Percentiles rank a stretch among this genome's conserved stretches.
Conservation (phyloP, 2,888 invertebrate genomes). For the Oscheius sp. region DNA sequence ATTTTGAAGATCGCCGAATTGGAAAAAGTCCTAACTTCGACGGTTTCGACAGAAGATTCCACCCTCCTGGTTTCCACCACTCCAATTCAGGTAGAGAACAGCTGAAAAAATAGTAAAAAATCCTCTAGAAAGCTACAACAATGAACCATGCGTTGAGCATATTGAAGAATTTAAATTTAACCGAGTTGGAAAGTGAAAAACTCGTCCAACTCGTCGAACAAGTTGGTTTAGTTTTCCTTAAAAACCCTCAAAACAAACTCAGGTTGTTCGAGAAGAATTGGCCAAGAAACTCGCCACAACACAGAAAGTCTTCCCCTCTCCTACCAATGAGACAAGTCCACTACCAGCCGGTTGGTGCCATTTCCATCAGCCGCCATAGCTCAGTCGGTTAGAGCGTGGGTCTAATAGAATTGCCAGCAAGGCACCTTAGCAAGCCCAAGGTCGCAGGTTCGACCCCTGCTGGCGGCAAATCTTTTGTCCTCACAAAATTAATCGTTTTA, state of each 20-base stretch:
- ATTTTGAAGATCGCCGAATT: slow-evolving; percentile 15
- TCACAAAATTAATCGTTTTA: too few relatives aligned
- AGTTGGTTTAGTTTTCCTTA: too few relatives aligned
- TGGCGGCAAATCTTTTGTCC: slow-evolving; percentile 67
- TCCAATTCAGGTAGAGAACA: background rate
- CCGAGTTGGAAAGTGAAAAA: slow-evolving; percentile 37
- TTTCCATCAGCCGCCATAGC: slow-evolving; percentile 60
- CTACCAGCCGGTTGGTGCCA: background rate
- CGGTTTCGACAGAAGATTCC: background rate
- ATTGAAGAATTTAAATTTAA: slow-evolving; percentile 45
- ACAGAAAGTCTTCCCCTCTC: background rate
- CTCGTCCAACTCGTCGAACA: slow-evolving; percentile 44
- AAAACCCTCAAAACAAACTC: background rate
- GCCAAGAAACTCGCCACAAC: slow-evolving; percentile 31
- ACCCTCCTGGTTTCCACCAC: background rate
- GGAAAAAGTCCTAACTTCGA: background rate
- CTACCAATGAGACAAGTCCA: background rate
- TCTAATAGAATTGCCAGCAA: slow-evolving; percentile 56
- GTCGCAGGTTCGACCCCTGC: slow-evolving; percentile 69
- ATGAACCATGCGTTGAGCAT: slow-evolving; percentile 26
- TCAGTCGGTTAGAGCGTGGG: slow-evolving; percentile 70
- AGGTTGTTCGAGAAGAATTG: slow-evolving; percentile 42
- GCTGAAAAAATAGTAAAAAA: background rate
- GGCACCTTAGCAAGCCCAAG: too few relatives aligned
- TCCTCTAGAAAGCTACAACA: background rate